A percentile compares a stretch with the other conserved stretches of the same genome.
Conservation (phyloP, 2,888 invertebrate species). For the Tinea semifulvella region DNA sequence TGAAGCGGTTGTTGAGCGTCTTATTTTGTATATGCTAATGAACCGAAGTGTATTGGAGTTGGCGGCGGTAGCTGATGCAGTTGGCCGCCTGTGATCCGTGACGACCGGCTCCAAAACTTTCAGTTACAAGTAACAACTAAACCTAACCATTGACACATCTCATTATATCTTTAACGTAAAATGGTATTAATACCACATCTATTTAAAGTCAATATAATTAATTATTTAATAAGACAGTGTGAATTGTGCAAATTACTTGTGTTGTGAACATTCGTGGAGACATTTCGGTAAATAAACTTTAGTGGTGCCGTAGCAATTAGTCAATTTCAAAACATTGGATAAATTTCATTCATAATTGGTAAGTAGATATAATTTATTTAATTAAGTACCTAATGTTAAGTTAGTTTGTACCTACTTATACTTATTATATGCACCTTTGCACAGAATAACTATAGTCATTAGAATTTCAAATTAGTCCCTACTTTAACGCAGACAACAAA, state of each 20-base stretch:
- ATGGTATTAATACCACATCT: conserved; percentile 1
- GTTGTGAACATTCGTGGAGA: conserved; percentile 2
- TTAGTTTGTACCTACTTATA: no score
- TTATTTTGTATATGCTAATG: conserved; percentile 52
- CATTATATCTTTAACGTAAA: conserved; percentile 1
- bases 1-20: conserved; percentile 1
- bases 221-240: conserved; percentile 8
- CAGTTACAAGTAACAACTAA: conserved; percentile 4
- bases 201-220: conserved; percentile 9
- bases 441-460: no score
- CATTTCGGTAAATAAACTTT: conserved; percentile 8
- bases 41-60: conserved; percentile 55
- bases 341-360: conserved; percentile 9
- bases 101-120: conserved; percentile 18
- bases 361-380: background rate
- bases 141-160: conserved; percentile 3
- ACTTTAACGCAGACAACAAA: no score
- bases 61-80: conserved; percentile 59
- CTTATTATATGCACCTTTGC: no score
- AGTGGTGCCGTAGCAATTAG: conserved; percentile 1
- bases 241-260: conserved; percentile 9
- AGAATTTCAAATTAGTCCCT: no score
- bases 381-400: no score
- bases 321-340: background rate
- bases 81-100: conserved; percentile 45